Evolutionary conservation across 1,140 invertebrate genomes (phyloP).

Genomic region (Lineus longissimus): DNA sequence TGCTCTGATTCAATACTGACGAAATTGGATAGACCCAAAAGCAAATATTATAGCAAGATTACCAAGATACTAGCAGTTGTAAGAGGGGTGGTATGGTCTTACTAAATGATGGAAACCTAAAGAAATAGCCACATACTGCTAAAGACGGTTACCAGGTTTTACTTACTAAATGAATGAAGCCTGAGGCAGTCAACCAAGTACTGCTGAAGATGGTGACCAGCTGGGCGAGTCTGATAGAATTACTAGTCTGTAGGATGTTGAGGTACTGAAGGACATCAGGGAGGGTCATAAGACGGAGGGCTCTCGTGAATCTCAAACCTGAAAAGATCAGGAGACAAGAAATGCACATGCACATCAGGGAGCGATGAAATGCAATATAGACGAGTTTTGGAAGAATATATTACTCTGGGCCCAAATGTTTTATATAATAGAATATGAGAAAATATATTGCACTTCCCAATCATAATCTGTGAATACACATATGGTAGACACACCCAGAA

Average conservation of each 20-base stretch:
- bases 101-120: neutral
- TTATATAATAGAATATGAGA: too few relatives aligned
- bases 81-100: too few relatives aligned
- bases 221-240: conserved; percentile 48
- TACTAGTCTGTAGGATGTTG: conserved; percentile 53
- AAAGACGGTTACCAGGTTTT: too few relatives aligned
- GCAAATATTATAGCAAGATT: too few relatives aligned
- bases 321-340: conserved; percentile 31
- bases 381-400: neutral
- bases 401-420: neutral
- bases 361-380: neutral
- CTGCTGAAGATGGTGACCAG: conserved; percentile 48
- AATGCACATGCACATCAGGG: too few relatives aligned
- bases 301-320: conserved; percentile 98
- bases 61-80: too few relatives aligned
- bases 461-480: too few relatives aligned
- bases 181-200: conserved; percentile 51
- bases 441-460: too few relatives aligned
- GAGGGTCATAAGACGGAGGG: conserved; percentile 90
- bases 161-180: conserved; percentile 53
- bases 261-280: conserved; percentile 55
- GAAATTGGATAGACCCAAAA: too few relatives aligned
- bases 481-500: too few relatives aligned
- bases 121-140: neutral
- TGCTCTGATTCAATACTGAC: too few relatives aligned